These are phyloP conservation scores for Eulemur rufifrons DNA, from an alignment of 2,113 vertebrate species.

Conservation along the genomic window DNA sequence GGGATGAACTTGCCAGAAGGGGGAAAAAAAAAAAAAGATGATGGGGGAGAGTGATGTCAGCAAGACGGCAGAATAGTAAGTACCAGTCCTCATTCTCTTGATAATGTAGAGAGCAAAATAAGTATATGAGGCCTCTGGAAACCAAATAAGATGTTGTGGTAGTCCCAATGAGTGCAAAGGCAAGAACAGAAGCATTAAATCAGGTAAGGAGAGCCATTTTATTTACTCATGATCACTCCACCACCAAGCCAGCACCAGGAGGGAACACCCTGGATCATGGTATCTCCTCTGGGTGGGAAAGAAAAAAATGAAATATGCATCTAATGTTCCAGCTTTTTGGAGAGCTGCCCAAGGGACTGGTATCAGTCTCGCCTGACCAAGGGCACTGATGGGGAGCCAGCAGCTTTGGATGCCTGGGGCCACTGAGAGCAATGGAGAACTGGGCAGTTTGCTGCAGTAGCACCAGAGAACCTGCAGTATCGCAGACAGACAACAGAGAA, in stretches of 20 bases:
- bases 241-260: neutral
- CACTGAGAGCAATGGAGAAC: neutral
- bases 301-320: accelerated
- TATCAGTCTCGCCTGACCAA: neutral
- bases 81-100: neutral
- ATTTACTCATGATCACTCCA: too few species aligned
- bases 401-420: neutral
- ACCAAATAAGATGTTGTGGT: neutral
- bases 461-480: neutral
- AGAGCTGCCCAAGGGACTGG: neutral
- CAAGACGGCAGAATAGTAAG: neutral
- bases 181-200: neutral
- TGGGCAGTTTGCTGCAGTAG: neutral
- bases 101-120: neutral
- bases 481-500: neutral
- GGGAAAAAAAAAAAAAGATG: neutral
- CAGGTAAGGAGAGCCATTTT: neutral
- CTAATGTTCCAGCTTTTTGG: neutral
- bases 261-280: neutral
- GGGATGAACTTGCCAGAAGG: too few species aligned
- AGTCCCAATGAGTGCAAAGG: neutral
- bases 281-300: neutral
- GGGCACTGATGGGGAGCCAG: neutral
- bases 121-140: neutral
- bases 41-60: neutral